Evolutionary conservation across 2,113 vertebrate genomes (phyloP).

Genomic region (Leptosomus discolor): DNA sequence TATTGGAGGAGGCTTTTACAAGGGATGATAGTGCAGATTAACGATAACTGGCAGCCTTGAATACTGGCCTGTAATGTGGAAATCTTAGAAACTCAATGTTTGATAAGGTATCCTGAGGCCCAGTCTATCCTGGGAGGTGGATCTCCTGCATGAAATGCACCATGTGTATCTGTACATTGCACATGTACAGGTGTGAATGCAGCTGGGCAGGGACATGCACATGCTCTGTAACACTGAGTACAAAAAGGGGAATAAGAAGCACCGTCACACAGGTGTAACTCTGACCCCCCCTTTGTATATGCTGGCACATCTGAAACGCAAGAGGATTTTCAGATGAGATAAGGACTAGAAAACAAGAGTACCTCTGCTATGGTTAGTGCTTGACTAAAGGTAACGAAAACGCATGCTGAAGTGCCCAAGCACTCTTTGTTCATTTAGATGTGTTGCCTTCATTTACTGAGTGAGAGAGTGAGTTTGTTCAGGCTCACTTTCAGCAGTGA

Average conservation of each 20-base stretch:
- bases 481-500: neutral
- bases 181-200: rapidly evolving
- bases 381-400: neutral
- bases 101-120: neutral
- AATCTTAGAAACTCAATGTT: neutral
- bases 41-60: neutral
- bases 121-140: neutral
- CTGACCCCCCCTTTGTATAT: neutral
- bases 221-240: neutral
- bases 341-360: neutral
- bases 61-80: neutral
- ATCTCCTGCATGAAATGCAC: neutral
- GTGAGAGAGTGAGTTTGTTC: neutral
- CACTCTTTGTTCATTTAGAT: neutral
- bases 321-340: neutral
- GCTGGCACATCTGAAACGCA: neutral
- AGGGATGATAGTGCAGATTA: neutral
- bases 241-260: neutral
- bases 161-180: rapidly evolving
- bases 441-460: neutral
- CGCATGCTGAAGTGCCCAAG: rapidly evolving
- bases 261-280: neutral
- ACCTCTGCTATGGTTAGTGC: neutral
- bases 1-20: neutral
- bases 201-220: rapidly evolving